Base-by-base conservation (phyloP, 2,888 invertebrate genomes). In the Endotricha flammealis region DNA sequence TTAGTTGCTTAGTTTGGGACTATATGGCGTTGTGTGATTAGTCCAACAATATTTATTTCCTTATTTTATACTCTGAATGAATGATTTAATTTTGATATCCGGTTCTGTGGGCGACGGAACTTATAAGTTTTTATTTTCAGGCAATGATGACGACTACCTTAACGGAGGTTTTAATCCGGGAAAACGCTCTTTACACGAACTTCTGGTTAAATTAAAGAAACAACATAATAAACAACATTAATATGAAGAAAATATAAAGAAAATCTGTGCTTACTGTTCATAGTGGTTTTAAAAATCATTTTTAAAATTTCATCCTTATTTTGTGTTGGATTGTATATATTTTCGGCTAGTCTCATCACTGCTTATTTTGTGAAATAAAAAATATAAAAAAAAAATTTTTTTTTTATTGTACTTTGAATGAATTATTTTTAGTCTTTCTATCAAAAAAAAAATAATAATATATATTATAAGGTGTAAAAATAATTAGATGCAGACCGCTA, bases 91-190 rank as follows among this genome's bases (percentile, higher is more conserved):
- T n/a, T n/a, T n/a, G n/a, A n/a, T n/a, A n/a, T n/a, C n/a, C n/a
- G n/a, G n/a, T n/a, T n/a, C 4, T 7, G 17, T 17, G 4, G 4
- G 17, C 7, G 17, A 17, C 4, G 4, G 17, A 17, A 17, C 17
- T 5, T 17, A 17, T 17, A n/a, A n/a, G 11, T 11, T 27, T 5
- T 24, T 14, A 11, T 12, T 22, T 4, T 29, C 41, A 77, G 77
- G 76, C 29, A 61, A 62, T 3, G 81, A 85, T 33, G 73, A 79
- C 32, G 57, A 65, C 23, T 83, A 66, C 36, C 39, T 85, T 3
- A 67, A 63, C 27, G 79, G 80, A 4, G 69, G 65, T 0, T 74
- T 75, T 42, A 80, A 64, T 45, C 85, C 86, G 1, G 85, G 83
- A 16, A 87, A 86, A 44, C 67, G 80, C 6, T 69, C 70, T 8